Base-by-base conservation (phyloP, 1,140 invertebrate species). In the Andricus grossulariae region DNA sequence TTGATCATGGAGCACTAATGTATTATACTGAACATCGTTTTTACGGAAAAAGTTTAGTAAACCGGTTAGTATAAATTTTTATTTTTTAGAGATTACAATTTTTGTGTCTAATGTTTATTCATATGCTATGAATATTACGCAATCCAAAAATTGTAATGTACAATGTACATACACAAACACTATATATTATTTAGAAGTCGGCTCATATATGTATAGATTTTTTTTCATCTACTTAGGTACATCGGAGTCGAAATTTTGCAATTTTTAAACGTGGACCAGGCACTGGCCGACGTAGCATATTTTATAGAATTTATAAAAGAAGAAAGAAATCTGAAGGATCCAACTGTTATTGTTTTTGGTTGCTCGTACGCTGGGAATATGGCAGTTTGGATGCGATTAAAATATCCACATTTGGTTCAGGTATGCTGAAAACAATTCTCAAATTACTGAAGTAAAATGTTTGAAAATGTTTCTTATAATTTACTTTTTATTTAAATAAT, bases 1-100 rank as follows among this genome's bases (percentile, higher is more conserved):
- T 92, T 73, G 82, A 91, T 32, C 89, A 94, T 80, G 92, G 92
- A 18, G 96, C 94, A 12, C 91, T 91, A 0, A 86, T 94, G 81
- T 94, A 93, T 84, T 94, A 94, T 52, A 93, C 96, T 11, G 96
- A 97, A 86, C 96, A 97, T 90, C 93, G 96, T 77, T 97, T 93
- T 88, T 97, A 97, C 88, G 96, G 96, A 39, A 25, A 25, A 25
- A 25, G 25, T 88, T 95, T 84, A 97, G 95, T 88, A 93, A 92
- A 79, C 96, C 96, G 0, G 93, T 94, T 25, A 25, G 25, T 25
- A 25, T 25, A 25, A 25, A 25, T 25, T 25, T 25, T 25, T 2
- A 25, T 25, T 25, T 1, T 25, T 25, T 1, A 25, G 25, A 25
- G 25, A 25, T 25, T 1, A 2, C 25, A 25, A 25, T 25, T 25